phyloP scores from a whole-genome alignment of 2,797 vertebrate genomes.

The Margarornis squamiger region DNA sequence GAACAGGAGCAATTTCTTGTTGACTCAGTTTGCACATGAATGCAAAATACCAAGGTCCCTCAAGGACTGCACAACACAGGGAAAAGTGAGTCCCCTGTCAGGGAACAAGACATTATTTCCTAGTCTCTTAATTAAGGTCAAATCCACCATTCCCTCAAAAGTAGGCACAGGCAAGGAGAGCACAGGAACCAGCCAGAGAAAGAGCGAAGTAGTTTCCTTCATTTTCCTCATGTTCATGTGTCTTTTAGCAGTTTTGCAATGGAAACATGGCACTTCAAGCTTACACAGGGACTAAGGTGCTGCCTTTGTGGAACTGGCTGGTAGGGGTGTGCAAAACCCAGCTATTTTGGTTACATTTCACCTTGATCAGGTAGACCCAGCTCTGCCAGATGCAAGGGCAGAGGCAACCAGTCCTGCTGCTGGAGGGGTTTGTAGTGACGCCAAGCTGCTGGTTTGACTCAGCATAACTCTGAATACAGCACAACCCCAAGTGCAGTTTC shows the following conservation, averaged over 20 bases:
- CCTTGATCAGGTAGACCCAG: not conserved
- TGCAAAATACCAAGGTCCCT: not conserved
- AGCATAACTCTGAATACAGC: not conserved
- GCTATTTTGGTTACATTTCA: not conserved
- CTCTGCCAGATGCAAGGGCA: not conserved
- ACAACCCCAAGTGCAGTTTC: not conserved
- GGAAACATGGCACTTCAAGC: not conserved
- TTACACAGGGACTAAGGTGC: fast-evolving
- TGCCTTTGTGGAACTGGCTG: not conserved
- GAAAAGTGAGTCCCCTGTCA: not conserved
- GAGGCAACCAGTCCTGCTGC: not conserved
- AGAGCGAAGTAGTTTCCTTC: not conserved
- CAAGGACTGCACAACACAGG: not conserved
- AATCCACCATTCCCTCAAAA: not conserved
- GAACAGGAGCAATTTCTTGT: not conserved
- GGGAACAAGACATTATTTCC: not conserved
- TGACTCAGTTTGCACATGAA: not conserved
- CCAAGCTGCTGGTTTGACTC: not conserved
- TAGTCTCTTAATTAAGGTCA: not conserved
- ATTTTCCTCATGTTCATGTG: not conserved
- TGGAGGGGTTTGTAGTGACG: not conserved
- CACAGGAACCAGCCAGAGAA: not conserved
- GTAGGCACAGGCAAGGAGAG: not conserved
- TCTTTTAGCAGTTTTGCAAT: not conserved
- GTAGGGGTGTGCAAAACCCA: not conserved